Evolutionary conservation across 2,113 vertebrate species (phyloP), one percentile per base, ranked within the genome.

Genomic region (Oncorhynchus tshawytscha): DNA sequence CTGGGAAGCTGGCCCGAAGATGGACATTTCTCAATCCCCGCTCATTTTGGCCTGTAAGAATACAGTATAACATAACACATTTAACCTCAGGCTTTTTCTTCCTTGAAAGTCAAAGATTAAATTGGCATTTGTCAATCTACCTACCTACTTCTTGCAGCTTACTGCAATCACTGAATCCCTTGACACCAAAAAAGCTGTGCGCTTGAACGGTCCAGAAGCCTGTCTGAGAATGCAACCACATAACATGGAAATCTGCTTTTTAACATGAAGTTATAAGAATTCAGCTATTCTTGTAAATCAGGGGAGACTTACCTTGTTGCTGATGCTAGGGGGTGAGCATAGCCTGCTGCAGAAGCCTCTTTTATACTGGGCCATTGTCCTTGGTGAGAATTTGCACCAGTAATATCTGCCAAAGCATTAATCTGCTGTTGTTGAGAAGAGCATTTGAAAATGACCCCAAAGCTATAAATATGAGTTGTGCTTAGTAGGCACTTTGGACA

Each of bases 21-120:
- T 0, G 0, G 92, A 91, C 94, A 95, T 95, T 65, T 95, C 95
- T 0, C 90, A 24, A 0, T 95, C 93, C 0, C 91, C 62, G 0
- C 93, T 91, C 95, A 95, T 95, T 86, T 74, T 24, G 22, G 7
- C 45, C 24, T 48, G 2, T 39, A 39, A 39, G 8, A 39, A 39
- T 39, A 8, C 39, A 39, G 39, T 39, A 39, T 39, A 39, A 39
- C 39, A 39, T 39, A 39, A 39, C 8, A 39, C 39, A 39, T 39
- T 39, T 9, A 8, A 39, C 8, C 39, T 39, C 39, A 39, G 8
- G 39, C 39, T 9, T 39, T 39, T 39, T 9, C 2, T 1, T 0
- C 39, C 39, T 39, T 39, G 39, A 39, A 39, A 39, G 39, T 39
- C 39, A 39, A 39, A 39, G 39, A 39, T 39, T 2, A 39, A 39